A percentile compares a stretch with the other conserved stretches of the same genome.
phyloP scores from a whole-genome alignment of 2,797 vertebrate species.

The Acanthurus tractus region DNA sequence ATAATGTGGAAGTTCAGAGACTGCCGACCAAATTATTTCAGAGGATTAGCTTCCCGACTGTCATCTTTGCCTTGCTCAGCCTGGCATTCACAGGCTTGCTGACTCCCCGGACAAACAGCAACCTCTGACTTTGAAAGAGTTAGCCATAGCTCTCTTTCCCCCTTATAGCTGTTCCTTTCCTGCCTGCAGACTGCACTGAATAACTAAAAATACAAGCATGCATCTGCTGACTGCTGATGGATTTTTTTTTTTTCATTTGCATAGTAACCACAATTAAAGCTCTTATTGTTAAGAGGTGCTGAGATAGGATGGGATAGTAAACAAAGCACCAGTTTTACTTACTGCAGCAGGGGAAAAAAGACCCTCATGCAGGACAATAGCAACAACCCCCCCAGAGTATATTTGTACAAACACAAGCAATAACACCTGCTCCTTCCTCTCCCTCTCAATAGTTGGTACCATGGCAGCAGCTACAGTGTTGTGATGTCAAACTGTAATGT shows the following conservation, averaged over 20 bases:
- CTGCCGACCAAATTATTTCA: slow-evolving; percentile 77
- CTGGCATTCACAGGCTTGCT: slow-evolving; percentile 68
- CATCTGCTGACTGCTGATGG: slow-evolving; percentile 31
- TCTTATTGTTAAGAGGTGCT: slow-evolving; percentile 29
- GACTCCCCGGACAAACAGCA: slow-evolving; percentile 70
- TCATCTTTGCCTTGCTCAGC: slow-evolving; percentile 74
- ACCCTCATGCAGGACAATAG: slow-evolving; percentile 42
- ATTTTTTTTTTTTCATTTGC: slow-evolving; percentile 9
- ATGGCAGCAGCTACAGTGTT: slow-evolving; percentile 40
- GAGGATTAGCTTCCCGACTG: slow-evolving; percentile 80
- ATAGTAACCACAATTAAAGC: slow-evolving; percentile 52
- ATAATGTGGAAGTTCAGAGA: slow-evolving; percentile 78
- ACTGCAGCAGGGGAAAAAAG: slow-evolving; percentile 39
- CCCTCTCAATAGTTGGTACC: slow-evolving; percentile 15
- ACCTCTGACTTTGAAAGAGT: slow-evolving; percentile 70
- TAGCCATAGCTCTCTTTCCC: slow-evolving; percentile 21
- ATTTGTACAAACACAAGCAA: slow-evolving; percentile 67
- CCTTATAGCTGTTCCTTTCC: slow-evolving; percentile 6
- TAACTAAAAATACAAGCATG: slow-evolving; percentile 18
- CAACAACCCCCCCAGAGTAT: slow-evolving; percentile 45
- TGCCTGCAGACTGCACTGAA: background rate
- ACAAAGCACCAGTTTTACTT: slow-evolving; percentile 55
- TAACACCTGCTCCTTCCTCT: slow-evolving; percentile 37
- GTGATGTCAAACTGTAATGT: slow-evolving; percentile 37
- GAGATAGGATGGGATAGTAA: slow-evolving; percentile 37